Evolutionary conservation across 2,888 invertebrate species (phyloP).

Genomic region (Trissoscelio sp.): DNA sequence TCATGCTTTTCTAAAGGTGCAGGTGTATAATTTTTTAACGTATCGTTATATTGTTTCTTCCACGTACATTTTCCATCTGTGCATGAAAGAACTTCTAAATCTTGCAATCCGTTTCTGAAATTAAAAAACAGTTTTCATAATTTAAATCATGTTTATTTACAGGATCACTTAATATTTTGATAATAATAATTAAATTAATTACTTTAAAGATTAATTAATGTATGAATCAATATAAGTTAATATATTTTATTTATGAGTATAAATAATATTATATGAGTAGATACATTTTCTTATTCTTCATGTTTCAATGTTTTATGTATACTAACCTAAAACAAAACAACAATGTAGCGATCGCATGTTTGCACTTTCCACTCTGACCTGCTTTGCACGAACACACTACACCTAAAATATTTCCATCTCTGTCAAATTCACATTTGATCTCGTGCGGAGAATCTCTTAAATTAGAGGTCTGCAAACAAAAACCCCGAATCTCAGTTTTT

Average conservation of each 20-base stretch:
- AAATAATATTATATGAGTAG: background rate
- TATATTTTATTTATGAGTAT: background rate
- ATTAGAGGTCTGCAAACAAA: too few relatives aligned
- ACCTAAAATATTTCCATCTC: background rate
- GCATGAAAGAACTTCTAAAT: slow-evolving; percentile 1
- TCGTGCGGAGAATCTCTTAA: slow-evolving; percentile 28
- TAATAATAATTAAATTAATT: too few relatives aligned
- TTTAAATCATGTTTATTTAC: too few relatives aligned
- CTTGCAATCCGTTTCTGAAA: background rate
- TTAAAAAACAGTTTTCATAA: slow-evolving; percentile 4
- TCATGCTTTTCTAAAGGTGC: too few relatives aligned
- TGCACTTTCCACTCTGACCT: slow-evolving; percentile 18
- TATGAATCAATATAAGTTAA: too few relatives aligned
- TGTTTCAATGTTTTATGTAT: too few relatives aligned
- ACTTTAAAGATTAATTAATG: too few relatives aligned
- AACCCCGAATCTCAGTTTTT: too few relatives aligned
- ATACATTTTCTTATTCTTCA: too few relatives aligned
- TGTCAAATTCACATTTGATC: slow-evolving; percentile 9
- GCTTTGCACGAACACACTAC: slow-evolving; percentile 31
- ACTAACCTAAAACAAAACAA: slow-evolving; percentile 31
- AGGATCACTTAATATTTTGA: too few relatives aligned
- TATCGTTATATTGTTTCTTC: background rate
- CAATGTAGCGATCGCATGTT: slow-evolving; percentile 32
- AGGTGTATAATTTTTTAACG: too few relatives aligned
- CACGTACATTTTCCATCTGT: slow-evolving; percentile 3